Percentiles rank a stretch among this genome's conserved stretches.
phyloP scores from a whole-genome alignment of 2,888 invertebrate species.

The Synergus gifuensis region DNA sequence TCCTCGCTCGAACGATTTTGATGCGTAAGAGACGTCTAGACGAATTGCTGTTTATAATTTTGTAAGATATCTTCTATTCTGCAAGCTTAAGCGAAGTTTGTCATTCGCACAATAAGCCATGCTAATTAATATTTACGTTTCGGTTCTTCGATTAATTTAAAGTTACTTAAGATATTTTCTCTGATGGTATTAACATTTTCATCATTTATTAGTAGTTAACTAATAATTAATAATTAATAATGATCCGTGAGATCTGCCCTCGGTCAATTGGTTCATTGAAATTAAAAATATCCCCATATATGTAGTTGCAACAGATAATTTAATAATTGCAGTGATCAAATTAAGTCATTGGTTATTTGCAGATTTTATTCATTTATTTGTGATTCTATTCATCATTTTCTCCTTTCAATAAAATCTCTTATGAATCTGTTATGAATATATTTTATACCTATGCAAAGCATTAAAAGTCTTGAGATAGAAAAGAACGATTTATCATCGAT shows the following conservation, averaged over 20 bases:
- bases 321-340: neutral
- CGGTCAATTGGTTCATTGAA: too few relatives aligned
- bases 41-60: constrained; percentile 38
- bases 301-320: neutral
- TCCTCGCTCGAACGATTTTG: constrained; percentile 45
- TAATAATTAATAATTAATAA: too few relatives aligned
- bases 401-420: neutral
- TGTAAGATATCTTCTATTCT: constrained; percentile 43
- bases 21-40: constrained; percentile 41
- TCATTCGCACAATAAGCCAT: neutral
- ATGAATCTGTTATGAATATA: neutral
- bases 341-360: neutral
- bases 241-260: neutral
- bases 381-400: neutral
- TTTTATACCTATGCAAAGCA: constrained; percentile 14
- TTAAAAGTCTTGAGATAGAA: constrained; percentile 9
- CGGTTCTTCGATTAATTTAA: too few relatives aligned
- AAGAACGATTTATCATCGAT: constrained; percentile 35
- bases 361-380: neutral
- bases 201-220: too few relatives aligned
- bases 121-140: too few relatives aligned
- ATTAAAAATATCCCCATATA: too few relatives aligned
- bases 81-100: neutral
- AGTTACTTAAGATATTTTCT: too few relatives aligned
- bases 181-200: too few relatives aligned